Evolutionary conservation across 2,797 vertebrate genomes (phyloP), one percentile per base, ranked within the genome.

Genomic region (Phaenicophaeus curvirostris): DNA sequence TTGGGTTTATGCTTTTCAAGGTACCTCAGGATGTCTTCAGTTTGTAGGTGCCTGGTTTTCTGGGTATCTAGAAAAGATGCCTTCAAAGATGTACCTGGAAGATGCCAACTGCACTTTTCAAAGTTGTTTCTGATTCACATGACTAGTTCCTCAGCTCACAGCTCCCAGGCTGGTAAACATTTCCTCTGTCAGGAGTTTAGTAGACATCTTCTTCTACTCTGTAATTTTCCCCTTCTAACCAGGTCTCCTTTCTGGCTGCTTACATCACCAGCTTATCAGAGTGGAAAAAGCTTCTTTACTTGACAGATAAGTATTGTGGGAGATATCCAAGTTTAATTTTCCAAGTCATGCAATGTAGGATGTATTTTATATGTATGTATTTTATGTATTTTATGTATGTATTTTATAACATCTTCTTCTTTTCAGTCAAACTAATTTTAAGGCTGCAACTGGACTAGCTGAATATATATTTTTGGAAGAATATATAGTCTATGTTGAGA

Each of bases 21-120:
- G 44, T 18, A 44, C 17, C 28, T 75, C 6, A 28, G 13, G 5
- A 58, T 33, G 17, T 18, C 12, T 35, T 33, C 5, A 1, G 2
- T 61, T 77, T 85, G 37, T 85, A 37, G 17, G n/a, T 13, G 37
- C 5, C 4, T 39, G 44, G 44, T 44, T 44, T 44, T 44, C 16
- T 44, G 44, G 44, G 44, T 44, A 44, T 18, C 44, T 44, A 44
- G 44, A 44, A 44, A 44, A 44, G 16, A 18, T 44, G 44, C 19
- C 44, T 44, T 44, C 17, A 19, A 44, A 72, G 25, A 28, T n/a
- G 8, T 21, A 50, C 44, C 41, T 54, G 42, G 58, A 50, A 79
- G 39, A 37, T 31, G 9, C 3, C 15, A 72, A 9, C 9, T 13
- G 7, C 0, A 2, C 31, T 48, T 74, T 8, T 62, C 11, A 58